These are phyloP conservation scores for Chlorospingus flavigularis DNA, from an alignment of 2,797 vertebrate species.

Conservation along the genomic window DNA sequence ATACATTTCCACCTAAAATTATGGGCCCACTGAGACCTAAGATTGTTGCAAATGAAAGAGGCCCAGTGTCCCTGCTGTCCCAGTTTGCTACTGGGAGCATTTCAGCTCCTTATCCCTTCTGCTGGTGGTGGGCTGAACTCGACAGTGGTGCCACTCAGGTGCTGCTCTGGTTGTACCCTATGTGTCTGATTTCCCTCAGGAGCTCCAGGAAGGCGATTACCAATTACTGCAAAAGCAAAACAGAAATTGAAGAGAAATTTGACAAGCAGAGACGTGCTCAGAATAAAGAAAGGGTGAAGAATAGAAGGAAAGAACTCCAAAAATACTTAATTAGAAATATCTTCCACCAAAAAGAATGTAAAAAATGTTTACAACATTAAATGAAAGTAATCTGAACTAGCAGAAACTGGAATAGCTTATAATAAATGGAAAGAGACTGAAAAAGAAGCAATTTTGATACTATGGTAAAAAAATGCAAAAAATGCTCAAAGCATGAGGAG, in stretches of 20 bases:
- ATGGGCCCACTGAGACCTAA: background rate
- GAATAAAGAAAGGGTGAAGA: conserved; percentile 24
- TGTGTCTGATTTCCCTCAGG: conserved; percentile 21
- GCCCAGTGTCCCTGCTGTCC: background rate
- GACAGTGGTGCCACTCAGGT: conserved; percentile 11
- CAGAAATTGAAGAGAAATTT: conserved; percentile 51
- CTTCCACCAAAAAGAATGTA: background rate
- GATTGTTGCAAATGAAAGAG: background rate
- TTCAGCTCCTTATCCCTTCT: background rate
- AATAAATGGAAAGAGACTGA: conserved; percentile 38
- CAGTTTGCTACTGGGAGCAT: background rate
- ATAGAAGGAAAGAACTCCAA: background rate
- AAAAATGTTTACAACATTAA: conserved; percentile 42
- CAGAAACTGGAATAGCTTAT: background rate
- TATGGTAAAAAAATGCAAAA: background rate
- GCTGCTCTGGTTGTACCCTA: background rate
- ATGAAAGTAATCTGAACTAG: conserved; percentile 38
- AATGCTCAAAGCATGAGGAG: conserved; percentile 33
- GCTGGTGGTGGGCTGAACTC: background rate
- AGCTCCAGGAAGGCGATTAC: background rate
- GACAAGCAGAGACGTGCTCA: conserved; percentile 20
- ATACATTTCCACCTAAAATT: background rate
- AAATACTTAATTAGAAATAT: background rate
- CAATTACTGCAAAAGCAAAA: conserved; percentile 47
- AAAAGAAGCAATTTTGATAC: conserved; percentile 35